Percentiles rank a stretch among this genome's conserved stretches.
Evolutionary conservation across 1,140 invertebrate species (phyloP).

Genomic region (Phenacoccus solenopsis): DNA sequence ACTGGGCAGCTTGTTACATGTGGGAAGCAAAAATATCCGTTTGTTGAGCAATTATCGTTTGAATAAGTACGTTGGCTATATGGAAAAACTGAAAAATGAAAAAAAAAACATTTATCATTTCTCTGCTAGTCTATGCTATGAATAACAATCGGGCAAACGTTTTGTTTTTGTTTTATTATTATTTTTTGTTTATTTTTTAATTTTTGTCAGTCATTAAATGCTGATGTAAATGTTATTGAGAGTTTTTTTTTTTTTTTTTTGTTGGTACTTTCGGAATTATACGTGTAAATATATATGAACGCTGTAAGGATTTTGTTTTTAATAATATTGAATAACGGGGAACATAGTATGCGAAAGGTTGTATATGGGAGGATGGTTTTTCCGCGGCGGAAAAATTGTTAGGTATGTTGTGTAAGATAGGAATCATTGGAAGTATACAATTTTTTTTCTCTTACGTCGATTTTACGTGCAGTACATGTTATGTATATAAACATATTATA

Average conservation of each 20-base stretch:
- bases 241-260: too few species aligned
- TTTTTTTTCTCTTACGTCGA: neutral
- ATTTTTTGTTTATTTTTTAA: conserved; percentile 4
- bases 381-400: neutral
- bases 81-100: too few species aligned
- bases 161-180: neutral
- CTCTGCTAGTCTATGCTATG: neutral
- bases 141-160: conserved; percentile 1
- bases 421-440: neutral
- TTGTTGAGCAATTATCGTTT: too few species aligned
- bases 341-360: neutral
- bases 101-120: neutral
- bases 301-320: neutral
- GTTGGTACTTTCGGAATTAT: neutral
- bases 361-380: neutral
- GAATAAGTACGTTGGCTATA: too few species aligned
- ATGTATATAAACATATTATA: neutral
- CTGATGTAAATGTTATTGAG: neutral
- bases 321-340: neutral
- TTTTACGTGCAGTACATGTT: neutral
- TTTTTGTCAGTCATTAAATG: neutral
- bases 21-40: neutral
- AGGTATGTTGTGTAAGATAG: neutral
- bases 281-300: neutral
- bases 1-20: neutral